Conservation (phyloP, 64 coral and sea anemone genomes). For the Catalaphyllia jardinei region DNA sequence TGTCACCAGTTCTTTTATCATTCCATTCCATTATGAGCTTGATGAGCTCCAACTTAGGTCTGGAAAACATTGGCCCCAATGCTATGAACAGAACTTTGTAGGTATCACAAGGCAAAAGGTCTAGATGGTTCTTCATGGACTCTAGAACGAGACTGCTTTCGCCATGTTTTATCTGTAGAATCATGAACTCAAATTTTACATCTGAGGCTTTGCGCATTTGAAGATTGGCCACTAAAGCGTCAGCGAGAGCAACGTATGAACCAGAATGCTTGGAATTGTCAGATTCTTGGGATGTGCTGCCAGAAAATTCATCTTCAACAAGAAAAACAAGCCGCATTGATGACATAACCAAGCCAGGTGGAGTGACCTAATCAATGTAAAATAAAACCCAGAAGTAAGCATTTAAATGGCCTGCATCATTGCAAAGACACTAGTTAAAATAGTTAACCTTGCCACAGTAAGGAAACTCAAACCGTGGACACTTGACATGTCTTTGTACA, state of each 20-base stretch:
- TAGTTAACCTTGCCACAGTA: too few species aligned
- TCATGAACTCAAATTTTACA: constrained; percentile 61
- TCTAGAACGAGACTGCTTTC: constrained; percentile 14
- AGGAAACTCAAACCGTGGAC: too few species aligned
- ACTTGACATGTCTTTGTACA: too few species aligned
- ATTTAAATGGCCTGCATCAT: not conserved
- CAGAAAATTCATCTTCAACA: constrained; percentile 33
- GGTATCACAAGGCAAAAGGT: constrained; percentile 21
- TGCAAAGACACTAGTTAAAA: not conserved
- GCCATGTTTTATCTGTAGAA: constrained; percentile 41
- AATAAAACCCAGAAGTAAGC: not conserved
- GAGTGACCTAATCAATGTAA: constrained; percentile 59
- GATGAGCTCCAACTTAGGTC: constrained; percentile 70
- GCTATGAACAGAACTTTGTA: constrained; percentile 88
- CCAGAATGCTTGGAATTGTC: not conserved
- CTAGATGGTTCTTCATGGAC: constrained; percentile 58
- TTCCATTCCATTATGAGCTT: constrained; percentile 65
- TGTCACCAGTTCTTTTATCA: constrained; percentile 7
- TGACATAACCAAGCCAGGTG: constrained; percentile 74
- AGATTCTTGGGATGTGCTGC: not conserved
- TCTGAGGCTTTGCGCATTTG: constrained; percentile 80
- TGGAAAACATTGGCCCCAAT: constrained; percentile 72
- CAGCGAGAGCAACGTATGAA: constrained; percentile 40
- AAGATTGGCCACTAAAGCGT: constrained; percentile 75
- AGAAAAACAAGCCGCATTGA: constrained; percentile 64